A percentile compares a stretch with the other conserved stretches of the same genome.
Evolutionary conservation across 92 coral and sea anemone species (phyloP).

Genomic region (Zoanthus solanderi): DNA sequence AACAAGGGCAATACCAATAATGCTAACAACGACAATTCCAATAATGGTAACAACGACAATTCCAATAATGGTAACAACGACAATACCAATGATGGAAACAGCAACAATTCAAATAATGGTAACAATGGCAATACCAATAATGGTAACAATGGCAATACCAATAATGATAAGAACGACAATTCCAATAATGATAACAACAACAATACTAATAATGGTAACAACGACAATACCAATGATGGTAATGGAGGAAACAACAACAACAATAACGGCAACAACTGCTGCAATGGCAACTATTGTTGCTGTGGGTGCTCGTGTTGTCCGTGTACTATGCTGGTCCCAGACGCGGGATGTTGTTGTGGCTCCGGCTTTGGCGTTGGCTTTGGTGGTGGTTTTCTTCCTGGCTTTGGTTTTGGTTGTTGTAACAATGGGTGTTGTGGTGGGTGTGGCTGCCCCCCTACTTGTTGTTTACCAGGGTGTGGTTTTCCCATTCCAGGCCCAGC

Average conservation of each 20-base stretch:
- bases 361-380: neutral
- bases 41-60: neutral
- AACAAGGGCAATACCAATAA: neutral
- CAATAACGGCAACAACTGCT: neutral
- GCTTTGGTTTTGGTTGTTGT: neutral
- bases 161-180: neutral
- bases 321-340: constrained; percentile 31
- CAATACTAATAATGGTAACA: neutral
- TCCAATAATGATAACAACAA: neutral
- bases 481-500: neutral
- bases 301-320: constrained; percentile 26
- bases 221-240: neutral
- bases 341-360: constrained; percentile 27
- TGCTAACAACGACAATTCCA: neutral
- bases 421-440: neutral
- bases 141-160: neutral
- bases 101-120: neutral
- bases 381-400: neutral
- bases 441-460: neutral
- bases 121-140: neutral
- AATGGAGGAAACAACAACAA: neutral
- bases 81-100: neutral
- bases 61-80: neutral
- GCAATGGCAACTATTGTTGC: constrained; percentile 3
- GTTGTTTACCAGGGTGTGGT: neutral